phyloP scores from a whole-genome alignment of 2,797 vertebrate species.

The Loris lydekkerianus region DNA sequence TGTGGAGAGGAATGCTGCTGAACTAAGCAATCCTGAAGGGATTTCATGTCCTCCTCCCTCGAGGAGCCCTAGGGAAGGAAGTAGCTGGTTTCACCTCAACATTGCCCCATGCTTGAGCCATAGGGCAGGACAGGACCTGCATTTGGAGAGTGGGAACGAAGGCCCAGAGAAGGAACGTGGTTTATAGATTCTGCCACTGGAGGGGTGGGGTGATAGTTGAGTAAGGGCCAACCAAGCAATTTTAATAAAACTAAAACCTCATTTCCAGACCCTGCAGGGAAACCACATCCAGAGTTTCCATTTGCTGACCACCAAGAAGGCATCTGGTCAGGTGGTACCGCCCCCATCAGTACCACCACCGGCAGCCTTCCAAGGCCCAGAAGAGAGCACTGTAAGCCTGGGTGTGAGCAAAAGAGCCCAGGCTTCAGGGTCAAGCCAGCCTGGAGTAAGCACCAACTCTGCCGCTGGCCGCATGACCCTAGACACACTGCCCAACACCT shows the following conservation, averaged over 20 bases:
- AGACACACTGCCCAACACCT: background rate
- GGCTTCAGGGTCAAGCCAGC: background rate
- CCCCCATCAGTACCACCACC: background rate
- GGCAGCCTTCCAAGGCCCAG: background rate
- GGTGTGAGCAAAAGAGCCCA: background rate
- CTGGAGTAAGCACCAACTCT: background rate
- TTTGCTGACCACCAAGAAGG: background rate
- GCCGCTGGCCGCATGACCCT: background rate
- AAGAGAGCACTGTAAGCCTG: background rate
- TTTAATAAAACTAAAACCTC: constrained; percentile 33
- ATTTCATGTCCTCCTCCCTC: constrained; percentile 1
- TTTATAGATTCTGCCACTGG: background rate
- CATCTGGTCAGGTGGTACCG: background rate
- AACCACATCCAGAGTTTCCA: background rate
- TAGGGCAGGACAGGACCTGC: background rate
- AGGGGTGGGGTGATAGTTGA: background rate
- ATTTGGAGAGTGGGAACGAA: background rate
- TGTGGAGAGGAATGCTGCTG: accelerated
- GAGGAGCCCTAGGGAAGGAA: background rate
- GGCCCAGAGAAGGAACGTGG: background rate
- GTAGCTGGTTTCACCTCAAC: background rate
- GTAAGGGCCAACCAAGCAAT: too few species aligned
- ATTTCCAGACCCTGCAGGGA: background rate
- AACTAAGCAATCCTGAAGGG: background rate
- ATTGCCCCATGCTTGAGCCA: accelerated